Evolutionary conservation across 37 sponge, comb jelly and placozoan genomes (phyloP), one percentile per base, ranked within the genome.

Genomic region (Beroe forskalii): DNA sequence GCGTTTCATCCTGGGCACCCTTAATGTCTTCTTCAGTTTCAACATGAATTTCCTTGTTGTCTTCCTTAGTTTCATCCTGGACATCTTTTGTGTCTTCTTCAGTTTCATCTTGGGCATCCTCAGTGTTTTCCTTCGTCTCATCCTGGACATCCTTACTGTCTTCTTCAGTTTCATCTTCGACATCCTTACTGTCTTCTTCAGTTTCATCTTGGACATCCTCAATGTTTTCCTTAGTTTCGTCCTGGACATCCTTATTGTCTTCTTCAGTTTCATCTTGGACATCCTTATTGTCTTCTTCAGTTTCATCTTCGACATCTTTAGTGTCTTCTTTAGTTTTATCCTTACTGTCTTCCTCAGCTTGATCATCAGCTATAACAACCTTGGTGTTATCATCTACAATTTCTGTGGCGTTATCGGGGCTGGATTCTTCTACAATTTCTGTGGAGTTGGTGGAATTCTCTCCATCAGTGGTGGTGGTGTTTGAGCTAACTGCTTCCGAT

Each of bases 11-110:
- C 9, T 9, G n/a, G n/a, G n/a, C n/a, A n/a, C n/a, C n/a, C n/a
- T n/a, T n/a, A n/a, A n/a, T n/a, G 1, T 33, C 75, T 63, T 63
- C 66, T 63, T 63, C n/a, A 28, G 14, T 39, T 33, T 72, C 75
- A 8, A 35, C 38, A 35, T 14, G n/a, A n/a, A n/a, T n/a, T n/a
- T n/a, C n/a, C n/a, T n/a, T 25, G 20, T n/a, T 25, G 23, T n/a
- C 67, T 64, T 8, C 67, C 67, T n/a, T 25, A 64, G 27, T n/a
- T 9, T 72, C 76, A 72, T 17, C 27, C 40, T 48, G 55, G 55
- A 37, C 22, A 4, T 36, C 76, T 72, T 4, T 37, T 37, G 12
- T 33, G 1, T 31, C 12, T 72, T 4, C 27, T 12, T 37, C 40
- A 48, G 6, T 48, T 12, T 17, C 55, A 48, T 48, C 55, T 17